Conservation (phyloP, 2,113 vertebrate species). For the Chauna torquata region DNA sequence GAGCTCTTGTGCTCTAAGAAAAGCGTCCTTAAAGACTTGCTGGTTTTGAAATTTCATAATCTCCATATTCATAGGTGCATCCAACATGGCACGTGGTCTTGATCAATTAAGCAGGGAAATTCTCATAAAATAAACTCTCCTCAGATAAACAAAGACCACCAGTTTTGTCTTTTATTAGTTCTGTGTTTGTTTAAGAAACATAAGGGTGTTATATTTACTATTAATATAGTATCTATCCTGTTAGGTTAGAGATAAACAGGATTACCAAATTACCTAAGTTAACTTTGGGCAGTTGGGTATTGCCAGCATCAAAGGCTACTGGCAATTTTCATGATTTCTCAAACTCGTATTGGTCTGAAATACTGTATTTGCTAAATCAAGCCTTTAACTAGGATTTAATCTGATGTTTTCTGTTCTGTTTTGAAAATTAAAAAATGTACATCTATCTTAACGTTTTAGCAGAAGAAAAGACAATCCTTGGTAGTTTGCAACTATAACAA, state of each 20-base stretch:
- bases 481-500: neutral
- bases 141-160: neutral
- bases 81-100: neutral
- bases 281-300: neutral
- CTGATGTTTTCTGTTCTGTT: neutral
- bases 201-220: neutral
- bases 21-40: too few species aligned
- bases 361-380: neutral
- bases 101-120: neutral
- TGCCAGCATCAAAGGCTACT: neutral
- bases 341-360: neutral
- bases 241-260: neutral
- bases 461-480: neutral
- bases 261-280: neutral
- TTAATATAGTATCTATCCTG: neutral
- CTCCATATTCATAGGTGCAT: neutral
- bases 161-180: neutral
- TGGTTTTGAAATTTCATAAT: neutral
- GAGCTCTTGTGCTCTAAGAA: too few species aligned
- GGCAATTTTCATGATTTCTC: neutral
- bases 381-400: neutral
- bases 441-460: neutral
- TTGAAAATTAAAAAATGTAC: neutral
- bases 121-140: neutral
- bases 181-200: neutral